Evolutionary conservation across 64 coral and sea anemone species (phyloP), one percentile per base, ranked within the genome.

Genomic region (Exaiptasia diaphana): DNA sequence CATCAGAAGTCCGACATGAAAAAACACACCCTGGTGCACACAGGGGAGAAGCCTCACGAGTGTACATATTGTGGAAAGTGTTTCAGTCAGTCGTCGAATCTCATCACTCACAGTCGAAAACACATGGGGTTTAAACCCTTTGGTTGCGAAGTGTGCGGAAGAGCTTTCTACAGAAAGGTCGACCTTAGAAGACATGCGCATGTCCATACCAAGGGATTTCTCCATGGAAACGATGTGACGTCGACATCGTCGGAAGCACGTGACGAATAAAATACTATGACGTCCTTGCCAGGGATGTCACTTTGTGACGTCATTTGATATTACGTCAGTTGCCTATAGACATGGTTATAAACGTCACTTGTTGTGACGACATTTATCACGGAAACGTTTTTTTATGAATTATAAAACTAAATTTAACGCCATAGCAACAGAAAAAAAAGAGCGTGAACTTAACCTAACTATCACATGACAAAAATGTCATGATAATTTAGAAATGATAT

Each of bases 1-100:
- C 88, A 91, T 28, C 88, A 91, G 53, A 91, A 91, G 60, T 85
- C 80, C 0, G 88, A 91, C 74, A 91, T 91, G 88, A 91, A 91
- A 44, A 91, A 91, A 10, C 88, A 91, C 50, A 79, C 82, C 23
- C 81, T 85, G 0, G 81, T 91, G 1, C 88, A 91, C 41, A 91
- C 88, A 14, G 88, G 88, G 4, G 88, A 91, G 46, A 91, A 91
- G 41, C 88, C 88, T 0, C 88, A 91, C 54, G 76, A 84, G 71
- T 91, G 88, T 50, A 60, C 67, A 7, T 73, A 79, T 14, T 91
- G 88, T 53, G 88, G 88, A 1, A 91, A 91, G 36, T 83, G 80
- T 3, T 91, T 91, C 41, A 91, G 88, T 69, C 88, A 91, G 50
- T 91, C 88, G 0, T 91, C 88, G 5, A 91, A 91, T 68, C 88